Evolutionary conservation across 2,113 vertebrate species (phyloP), one percentile per base, ranked within the genome.

Genomic region (Pseudorhombus dupliciocellatus): DNA sequence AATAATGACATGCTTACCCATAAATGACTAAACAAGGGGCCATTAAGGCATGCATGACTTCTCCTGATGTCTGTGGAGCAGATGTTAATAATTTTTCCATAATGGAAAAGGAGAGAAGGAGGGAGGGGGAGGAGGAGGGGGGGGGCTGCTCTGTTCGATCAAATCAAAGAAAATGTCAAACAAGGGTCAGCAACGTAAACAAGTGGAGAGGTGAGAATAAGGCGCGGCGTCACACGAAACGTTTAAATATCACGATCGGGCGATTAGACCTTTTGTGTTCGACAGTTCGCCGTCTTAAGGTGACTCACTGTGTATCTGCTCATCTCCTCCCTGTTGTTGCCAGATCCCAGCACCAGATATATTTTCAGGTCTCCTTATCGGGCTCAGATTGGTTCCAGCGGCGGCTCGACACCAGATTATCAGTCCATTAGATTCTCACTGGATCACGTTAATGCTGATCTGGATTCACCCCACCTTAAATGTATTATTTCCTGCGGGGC

Each of bases 331-430:
- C 79, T 83, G 79, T 80, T 87, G 79, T 90, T 87, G 68, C 58
- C 81, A 34, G 81, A 89, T 89, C 76, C 42, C 75, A 76, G 70
- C 75, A 58, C 56, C 7, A 86, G 90, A 91, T 88, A 91, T 88
- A 82, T 73, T 68, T 64, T 83, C 21, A 46, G 81, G 76, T 77
- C 66, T 94, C 92, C 92, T 96, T 96, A 94, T 97, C 95, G 63
- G 93, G 84, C 80, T 85, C 92, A 88, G 94, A 96, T 92, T 93
- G 94, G 90, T 97, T 96, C 94, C 94, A 93, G 83, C 95, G 90
- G 87, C 93, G 94, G 94, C 93, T 62, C 86, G 93, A 94, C 84
- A 78, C 64, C 7, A 87, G 77, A 89, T 78, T 80, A 89, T 85
- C 77, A 61, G 59, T 77, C 83, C 81, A 88, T 88, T 90, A 91